These are phyloP conservation scores for Sarcophaga bullata DNA, from an alignment of 1,140 invertebrate genomes.

Conservation along the genomic window DNA sequence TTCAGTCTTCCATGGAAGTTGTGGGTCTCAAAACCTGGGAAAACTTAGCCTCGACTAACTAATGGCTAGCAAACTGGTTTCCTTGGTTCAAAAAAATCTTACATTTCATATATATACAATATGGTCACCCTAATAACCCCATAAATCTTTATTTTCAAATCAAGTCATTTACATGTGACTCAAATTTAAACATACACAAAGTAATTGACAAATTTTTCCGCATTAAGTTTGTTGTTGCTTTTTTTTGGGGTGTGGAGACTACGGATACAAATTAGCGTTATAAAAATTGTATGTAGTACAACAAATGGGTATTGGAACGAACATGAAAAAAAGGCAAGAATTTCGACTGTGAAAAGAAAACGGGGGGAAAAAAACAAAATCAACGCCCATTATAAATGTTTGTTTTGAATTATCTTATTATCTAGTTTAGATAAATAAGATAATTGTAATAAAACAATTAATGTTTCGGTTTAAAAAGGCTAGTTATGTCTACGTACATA, in stretches of 20 bases:
- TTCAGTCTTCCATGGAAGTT: too few relatives aligned
- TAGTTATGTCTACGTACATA: not conserved
- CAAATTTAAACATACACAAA: not conserved
- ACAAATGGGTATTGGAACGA: not conserved
- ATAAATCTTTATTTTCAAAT: slow-evolving; percentile 7
- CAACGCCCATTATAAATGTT: too few relatives aligned
- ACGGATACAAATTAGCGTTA: not conserved
- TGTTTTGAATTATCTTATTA: slow-evolving; percentile 35
- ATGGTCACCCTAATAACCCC: not conserved
- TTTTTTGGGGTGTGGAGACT: not conserved
- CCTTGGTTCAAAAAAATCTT: too few relatives aligned
- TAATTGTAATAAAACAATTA: slow-evolving; percentile 15
- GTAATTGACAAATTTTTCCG: slow-evolving; percentile 14
- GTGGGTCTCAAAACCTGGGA: too few relatives aligned
- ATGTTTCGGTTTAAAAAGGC: slow-evolving; percentile 13
- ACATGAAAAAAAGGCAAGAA: not conserved
- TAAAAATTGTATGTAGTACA: not conserved
- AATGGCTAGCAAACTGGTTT: too few relatives aligned
- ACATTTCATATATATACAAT: too few relatives aligned
- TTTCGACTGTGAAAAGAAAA: not conserved
- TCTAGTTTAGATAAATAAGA: slow-evolving; percentile 39
- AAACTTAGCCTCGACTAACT: too few relatives aligned
- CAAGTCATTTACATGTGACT: slow-evolving; percentile 18
- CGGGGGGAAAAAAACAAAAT: too few relatives aligned
- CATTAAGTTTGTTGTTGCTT: not conserved